Conservation (phyloP, 2,888 invertebrate species). For the Drosophila flavopinicola region DNA sequence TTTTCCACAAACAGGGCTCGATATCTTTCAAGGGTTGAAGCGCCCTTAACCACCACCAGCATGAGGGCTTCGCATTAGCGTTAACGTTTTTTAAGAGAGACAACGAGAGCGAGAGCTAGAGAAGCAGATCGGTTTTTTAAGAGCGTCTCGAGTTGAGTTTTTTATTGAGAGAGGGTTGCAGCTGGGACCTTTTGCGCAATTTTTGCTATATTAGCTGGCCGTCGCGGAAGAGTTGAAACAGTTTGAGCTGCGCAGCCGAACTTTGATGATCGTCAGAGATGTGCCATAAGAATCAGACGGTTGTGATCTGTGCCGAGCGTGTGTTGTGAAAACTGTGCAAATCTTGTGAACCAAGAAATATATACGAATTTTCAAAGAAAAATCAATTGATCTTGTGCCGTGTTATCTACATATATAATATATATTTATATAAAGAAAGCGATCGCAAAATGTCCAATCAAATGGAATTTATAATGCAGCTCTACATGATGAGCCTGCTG, state of each 20-base stretch:
- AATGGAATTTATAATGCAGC: constrained; percentile 83
- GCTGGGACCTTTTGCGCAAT: constrained; percentile 44
- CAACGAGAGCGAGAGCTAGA: constrained; percentile 10
- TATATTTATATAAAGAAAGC: constrained; percentile 28
- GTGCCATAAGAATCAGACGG: constrained; percentile 35
- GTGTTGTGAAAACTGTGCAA: constrained; percentile 34
- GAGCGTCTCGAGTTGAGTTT: constrained; percentile 43
- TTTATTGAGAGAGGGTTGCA: constrained; percentile 70
- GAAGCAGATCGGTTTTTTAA: constrained; percentile 63
- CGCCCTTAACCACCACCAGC: constrained; percentile 46
- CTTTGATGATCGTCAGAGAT: constrained; percentile 72
- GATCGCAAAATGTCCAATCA: constrained; percentile 79
- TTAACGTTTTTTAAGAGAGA: constrained; percentile 60
- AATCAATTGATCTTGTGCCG: constrained; percentile 34
- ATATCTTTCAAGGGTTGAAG: constrained; percentile 57
- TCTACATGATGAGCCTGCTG: constrained; percentile 83
- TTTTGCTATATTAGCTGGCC: constrained; percentile 77
- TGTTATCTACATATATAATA: too few relatives aligned
- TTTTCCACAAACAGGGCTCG: constrained; percentile 54
- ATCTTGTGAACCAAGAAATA: constrained; percentile 38
- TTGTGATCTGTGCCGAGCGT: constrained; percentile 37
- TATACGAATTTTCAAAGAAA: constrained; percentile 30
- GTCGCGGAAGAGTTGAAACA: constrained; percentile 82
- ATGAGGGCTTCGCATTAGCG: constrained; percentile 7
- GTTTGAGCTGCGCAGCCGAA: constrained; percentile 83